These are phyloP conservation scores for Musca domestica DNA, from an alignment of 1,140 invertebrate genomes.

Conservation along the genomic window DNA sequence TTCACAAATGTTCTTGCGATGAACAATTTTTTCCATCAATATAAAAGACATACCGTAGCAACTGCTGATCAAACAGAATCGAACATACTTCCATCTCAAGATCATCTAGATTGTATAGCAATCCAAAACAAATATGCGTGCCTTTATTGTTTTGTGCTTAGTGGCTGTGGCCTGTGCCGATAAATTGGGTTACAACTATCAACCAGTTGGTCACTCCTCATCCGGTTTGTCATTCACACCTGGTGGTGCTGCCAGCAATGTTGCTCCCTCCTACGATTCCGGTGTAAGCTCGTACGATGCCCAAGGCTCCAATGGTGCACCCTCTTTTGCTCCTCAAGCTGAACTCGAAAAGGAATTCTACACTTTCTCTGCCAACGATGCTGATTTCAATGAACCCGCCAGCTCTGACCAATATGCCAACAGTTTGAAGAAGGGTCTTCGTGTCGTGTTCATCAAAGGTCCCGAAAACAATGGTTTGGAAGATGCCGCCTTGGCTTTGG, in stretches of 20 bases:
- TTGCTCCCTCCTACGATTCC: neutral
- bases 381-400: slow-evolving; percentile 39
- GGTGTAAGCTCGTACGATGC: slow-evolving; percentile 29
- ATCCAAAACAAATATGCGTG: slow-evolving; percentile 44
- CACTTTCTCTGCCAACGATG: slow-evolving; percentile 47
- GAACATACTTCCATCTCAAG: slow-evolving; percentile 27
- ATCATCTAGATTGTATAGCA: neutral
- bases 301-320: slow-evolving; percentile 17
- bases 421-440: slow-evolving; percentile 74
- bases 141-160: slow-evolving; percentile 45
- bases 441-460: slow-evolving; percentile 83
- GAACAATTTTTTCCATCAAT: no score
- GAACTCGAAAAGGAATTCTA: slow-evolving; percentile 46
- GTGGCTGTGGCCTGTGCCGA: slow-evolving; percentile 45
- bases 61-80: no score
- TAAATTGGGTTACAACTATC: slow-evolving; percentile 47
- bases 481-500: slow-evolving; percentile 62
- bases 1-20: no score
- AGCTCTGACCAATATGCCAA: slow-evolving; percentile 31
- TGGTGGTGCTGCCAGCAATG: slow-evolving; percentile 26
- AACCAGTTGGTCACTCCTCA: slow-evolving; percentile 43
- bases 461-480: slow-evolving; percentile 60
- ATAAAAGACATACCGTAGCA: no score
- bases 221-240: slow-evolving; percentile 43
- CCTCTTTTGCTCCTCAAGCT: slow-evolving; percentile 32